Percentiles rank a stretch among this genome's conserved stretches.
Evolutionary conservation across 2,888 invertebrate species (phyloP).

Genomic region (Antheraea assamensis): DNA sequence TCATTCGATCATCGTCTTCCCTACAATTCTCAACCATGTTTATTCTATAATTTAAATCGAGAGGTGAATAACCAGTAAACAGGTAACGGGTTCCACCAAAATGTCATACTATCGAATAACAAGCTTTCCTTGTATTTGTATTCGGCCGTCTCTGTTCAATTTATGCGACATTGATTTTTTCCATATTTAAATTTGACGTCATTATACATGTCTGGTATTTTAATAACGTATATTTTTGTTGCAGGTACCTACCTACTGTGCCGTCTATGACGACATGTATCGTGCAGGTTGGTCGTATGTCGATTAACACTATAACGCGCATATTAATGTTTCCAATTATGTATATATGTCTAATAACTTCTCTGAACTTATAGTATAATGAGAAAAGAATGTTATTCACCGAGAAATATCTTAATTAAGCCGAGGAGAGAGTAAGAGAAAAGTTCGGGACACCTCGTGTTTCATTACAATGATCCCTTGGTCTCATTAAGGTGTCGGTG

Average conservation of each 20-base stretch:
- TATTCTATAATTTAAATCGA: constrained; percentile 40
- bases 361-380: constrained; percentile 37
- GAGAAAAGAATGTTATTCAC: constrained; percentile 52
- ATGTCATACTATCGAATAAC: constrained; percentile 45
- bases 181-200: constrained; percentile 35
- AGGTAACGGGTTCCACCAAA: constrained; percentile 50
- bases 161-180: constrained; percentile 49
- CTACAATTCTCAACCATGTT: constrained; percentile 25
- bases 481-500: constrained; percentile 73
- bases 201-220: constrained; percentile 37
- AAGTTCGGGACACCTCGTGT: constrained; percentile 62
- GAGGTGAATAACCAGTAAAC: constrained; percentile 48
- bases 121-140: constrained; percentile 44
- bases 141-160: constrained; percentile 37
- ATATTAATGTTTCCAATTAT: constrained; percentile 34
- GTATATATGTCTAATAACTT: constrained; percentile 40
- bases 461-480: constrained; percentile 71
- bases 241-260: constrained; percentile 53
- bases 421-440: constrained; percentile 56
- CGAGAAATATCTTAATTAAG: constrained; percentile 67
- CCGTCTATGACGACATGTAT: constrained; percentile 43
- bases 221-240: constrained; percentile 47
- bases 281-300: constrained; percentile 62
- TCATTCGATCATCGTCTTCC: constrained; percentile 32
- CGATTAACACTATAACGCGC: constrained; percentile 42